A percentile compares a stretch with the other conserved stretches of the same genome.
These are phyloP conservation scores for Melieria crassipennis DNA, from an alignment of 2,888 invertebrate genomes.

Conservation along the genomic window DNA sequence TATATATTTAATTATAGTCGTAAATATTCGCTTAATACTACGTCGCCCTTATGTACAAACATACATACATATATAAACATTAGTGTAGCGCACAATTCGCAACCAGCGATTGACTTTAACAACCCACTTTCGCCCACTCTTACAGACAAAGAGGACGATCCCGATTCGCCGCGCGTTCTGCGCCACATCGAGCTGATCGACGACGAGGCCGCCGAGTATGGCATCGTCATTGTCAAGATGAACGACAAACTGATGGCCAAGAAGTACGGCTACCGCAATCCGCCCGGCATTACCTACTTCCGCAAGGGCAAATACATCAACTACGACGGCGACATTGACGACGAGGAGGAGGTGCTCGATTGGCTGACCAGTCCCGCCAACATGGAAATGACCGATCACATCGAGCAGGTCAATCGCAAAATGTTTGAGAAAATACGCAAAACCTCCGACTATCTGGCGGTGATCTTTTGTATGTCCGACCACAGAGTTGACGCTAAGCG, in stretches of 20 bases:
- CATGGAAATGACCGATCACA: conserved; percentile 93
- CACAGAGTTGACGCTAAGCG: conserved; percentile 13
- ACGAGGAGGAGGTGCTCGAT: conserved; percentile 86
- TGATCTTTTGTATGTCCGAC: conserved; percentile 86
- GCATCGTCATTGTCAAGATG: conserved; percentile 89
- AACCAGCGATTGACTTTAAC: too few relatives aligned
- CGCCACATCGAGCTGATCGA: conserved; percentile 90
- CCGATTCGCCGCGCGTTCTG: conserved; percentile 81
- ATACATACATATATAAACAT: too few relatives aligned
- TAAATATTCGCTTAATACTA: too few relatives aligned
- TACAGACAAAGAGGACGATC: conserved; percentile 83
- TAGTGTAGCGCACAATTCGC: too few relatives aligned
- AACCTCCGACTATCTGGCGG: conserved; percentile 88
- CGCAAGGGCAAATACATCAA: conserved; percentile 88
- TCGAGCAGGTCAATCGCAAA: conserved; percentile 89
- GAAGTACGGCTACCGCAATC: conserved; percentile 89
- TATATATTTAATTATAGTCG: neutral
- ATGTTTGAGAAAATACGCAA: conserved; percentile 93
- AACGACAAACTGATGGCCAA: conserved; percentile 91
- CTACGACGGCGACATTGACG: conserved; percentile 92
- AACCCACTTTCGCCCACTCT: neutral
- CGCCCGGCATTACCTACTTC: conserved; percentile 91
- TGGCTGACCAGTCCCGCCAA: conserved; percentile 94
- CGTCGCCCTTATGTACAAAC: too few relatives aligned
- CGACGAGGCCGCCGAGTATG: conserved; percentile 91